A percentile compares a stretch with the other conserved stretches of the same genome.
phyloP scores from a whole-genome alignment of 2,113 vertebrate species.

The Melierax canorus region DNA sequence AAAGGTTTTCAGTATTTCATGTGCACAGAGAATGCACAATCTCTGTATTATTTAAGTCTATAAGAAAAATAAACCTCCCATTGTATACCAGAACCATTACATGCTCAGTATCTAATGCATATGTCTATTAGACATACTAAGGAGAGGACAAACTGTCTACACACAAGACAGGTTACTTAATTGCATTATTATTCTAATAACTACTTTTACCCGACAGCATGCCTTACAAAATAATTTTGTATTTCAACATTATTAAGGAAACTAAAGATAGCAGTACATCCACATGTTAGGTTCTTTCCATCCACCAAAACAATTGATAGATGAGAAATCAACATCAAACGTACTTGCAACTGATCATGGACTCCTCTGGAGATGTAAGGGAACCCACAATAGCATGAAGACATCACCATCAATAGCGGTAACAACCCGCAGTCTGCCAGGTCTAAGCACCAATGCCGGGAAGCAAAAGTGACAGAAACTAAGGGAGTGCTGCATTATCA shows the following conservation, averaged over 20 bases:
- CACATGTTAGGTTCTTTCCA: background rate
- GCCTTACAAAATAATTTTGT: background rate
- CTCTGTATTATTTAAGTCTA: background rate
- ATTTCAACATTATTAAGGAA: background rate
- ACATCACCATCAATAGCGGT: background rate
- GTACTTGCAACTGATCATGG: background rate
- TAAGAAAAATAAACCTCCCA: background rate
- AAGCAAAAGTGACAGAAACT: background rate
- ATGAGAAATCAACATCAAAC: background rate
- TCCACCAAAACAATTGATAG: background rate
- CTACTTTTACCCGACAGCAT: background rate
- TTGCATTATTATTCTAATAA: background rate
- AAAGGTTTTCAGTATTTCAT: slow-evolving; percentile 22
- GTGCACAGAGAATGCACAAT: background rate
- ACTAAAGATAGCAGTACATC: background rate
- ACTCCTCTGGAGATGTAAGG: background rate
- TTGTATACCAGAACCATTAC: background rate
- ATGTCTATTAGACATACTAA: background rate
- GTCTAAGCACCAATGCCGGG: background rate
- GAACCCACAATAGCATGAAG: background rate
- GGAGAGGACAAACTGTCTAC: background rate
- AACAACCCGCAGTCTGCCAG: background rate
- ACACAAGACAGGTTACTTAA: background rate
- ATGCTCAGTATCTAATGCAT: background rate
- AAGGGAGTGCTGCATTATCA: background rate